Evolutionary conservation across 2,113 vertebrate genomes (phyloP), one percentile per base, ranked within the genome.

Genomic region (Marmota monax): DNA sequence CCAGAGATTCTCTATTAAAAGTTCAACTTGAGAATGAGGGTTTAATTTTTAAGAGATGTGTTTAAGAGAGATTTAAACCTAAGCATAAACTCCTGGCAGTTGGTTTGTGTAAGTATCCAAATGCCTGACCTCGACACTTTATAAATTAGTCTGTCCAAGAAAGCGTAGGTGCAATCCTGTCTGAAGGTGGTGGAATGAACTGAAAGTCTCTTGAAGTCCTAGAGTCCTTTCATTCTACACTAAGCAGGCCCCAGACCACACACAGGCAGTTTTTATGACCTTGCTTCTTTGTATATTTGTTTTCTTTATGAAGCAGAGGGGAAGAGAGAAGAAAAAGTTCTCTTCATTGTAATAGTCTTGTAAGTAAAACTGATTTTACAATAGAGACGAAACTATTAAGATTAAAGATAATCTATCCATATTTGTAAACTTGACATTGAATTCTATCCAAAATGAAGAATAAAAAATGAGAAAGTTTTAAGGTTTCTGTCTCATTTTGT

Each of bases 231-330:
- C 93, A 95, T 74, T 96, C 67, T 93, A 92, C 86, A 93, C 87
- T 93, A 92, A 93, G 86, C 48, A 91, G 91, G 70, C 48, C 53
- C 22, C 9, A 79, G 98, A 97, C 98, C 97, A 98, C 97, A 97
- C 97, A 97, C 98, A 97, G 93, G 32, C 94, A 90, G 80, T 77
- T 96, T 97, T 97, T 94, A 96, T 90, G 94, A 90, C 80, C 89
- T 45, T 0, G 29, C 79, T 95, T 88, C 89, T 72, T 92, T 96
- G 96, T 83, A 90, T 97, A 97, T 96, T 96, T 97, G 93, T 95
- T 97, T 97, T 95, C 95, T 93, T 97, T 93, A 96, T 83, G 73
- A 85, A 96, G 80, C 96, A 97, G 73, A 98, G 88, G 84, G 93
- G 39, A 93, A 95, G 95, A 70, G 58, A 93, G 91, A 92, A 97